phyloP scores from a whole-genome alignment of 2,888 invertebrate genomes.

The Mystacides longicornis region DNA sequence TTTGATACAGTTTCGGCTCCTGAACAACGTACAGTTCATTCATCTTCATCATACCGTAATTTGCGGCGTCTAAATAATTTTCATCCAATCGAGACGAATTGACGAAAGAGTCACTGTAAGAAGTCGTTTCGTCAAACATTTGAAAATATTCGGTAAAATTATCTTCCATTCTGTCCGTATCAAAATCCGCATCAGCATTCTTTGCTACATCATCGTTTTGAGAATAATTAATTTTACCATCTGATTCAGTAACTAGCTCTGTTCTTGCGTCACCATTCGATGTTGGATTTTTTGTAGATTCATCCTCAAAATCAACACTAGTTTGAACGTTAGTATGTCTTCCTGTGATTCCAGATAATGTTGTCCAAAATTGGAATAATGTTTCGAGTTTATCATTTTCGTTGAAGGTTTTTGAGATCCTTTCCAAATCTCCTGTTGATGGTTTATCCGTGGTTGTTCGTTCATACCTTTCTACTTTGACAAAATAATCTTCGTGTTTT shows the following conservation, averaged over 20 bases:
- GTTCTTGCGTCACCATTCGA: no score
- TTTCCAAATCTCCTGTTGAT: constrained; percentile 14
- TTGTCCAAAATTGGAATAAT: constrained; percentile 24
- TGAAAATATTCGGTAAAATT: background rate
- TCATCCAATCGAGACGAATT: constrained; percentile 26
- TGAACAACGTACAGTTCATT: constrained; percentile 54
- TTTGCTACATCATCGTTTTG: constrained; percentile 12
- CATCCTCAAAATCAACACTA: no score
- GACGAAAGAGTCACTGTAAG: background rate
- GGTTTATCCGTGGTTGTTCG: background rate
- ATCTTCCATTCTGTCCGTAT: background rate
- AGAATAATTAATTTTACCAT: no score
- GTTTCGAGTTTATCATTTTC: constrained; percentile 13
- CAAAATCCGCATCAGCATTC: constrained; percentile 16
- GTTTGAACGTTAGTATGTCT: no score
- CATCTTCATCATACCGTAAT: constrained; percentile 60
- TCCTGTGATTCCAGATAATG: constrained; percentile 11
- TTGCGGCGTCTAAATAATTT: constrained; percentile 58
- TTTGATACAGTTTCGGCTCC: constrained; percentile 52
- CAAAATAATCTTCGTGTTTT: no score
- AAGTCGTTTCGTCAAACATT: background rate
- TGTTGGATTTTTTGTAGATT: no score
- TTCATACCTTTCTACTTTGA: no score
- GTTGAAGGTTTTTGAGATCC: constrained; percentile 13
- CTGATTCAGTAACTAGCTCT: no score